phyloP scores from a whole-genome alignment of 2,888 invertebrate genomes.

The Megamerina dolium region DNA sequence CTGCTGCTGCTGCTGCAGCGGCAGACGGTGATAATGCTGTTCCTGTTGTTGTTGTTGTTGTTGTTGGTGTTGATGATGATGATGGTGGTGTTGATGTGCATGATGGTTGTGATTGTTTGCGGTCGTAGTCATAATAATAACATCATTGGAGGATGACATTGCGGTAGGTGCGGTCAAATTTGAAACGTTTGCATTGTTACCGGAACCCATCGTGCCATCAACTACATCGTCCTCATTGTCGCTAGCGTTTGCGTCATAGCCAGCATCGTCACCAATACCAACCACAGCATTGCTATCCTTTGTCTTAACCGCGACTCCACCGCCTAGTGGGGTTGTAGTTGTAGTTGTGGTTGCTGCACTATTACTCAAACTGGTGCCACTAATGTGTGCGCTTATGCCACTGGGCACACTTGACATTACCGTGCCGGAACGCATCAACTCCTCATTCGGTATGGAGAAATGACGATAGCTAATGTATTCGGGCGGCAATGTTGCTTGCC shows the following conservation, averaged over 20 bases:
- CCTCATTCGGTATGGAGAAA: slow-evolving; percentile 65
- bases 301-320: slow-evolving; percentile 13
- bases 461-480: slow-evolving; percentile 76
- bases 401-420: slow-evolving; percentile 42
- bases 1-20: slow-evolving; percentile 21
- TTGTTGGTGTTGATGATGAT: slow-evolving; percentile 19
- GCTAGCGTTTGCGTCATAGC: slow-evolving; percentile 1
- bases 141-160: slow-evolving; percentile 21
- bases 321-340: slow-evolving; percentile 32
- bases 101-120: slow-evolving; percentile 24
- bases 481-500: slow-evolving; percentile 64
- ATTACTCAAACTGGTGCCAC: slow-evolving; percentile 45
- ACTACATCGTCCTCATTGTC: slow-evolving; percentile 10
- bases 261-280: slow-evolving; percentile 4
- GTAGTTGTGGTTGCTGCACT: slow-evolving; percentile 37
- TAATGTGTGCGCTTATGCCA: slow-evolving; percentile 47
- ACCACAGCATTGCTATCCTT: slow-evolving; percentile 17
- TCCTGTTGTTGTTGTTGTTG: slow-evolving; percentile 19
- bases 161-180: slow-evolving; percentile 24
- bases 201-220: slow-evolving; percentile 16
- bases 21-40: slow-evolving; percentile 21
- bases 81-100: slow-evolving; percentile 18
- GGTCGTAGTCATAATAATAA: slow-evolving; percentile 11
- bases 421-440: slow-evolving; percentile 41
- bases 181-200: slow-evolving; percentile 23